Evolutionary conservation across 2,888 invertebrate species (phyloP).

Genomic region (Tachystola acroxantha): DNA sequence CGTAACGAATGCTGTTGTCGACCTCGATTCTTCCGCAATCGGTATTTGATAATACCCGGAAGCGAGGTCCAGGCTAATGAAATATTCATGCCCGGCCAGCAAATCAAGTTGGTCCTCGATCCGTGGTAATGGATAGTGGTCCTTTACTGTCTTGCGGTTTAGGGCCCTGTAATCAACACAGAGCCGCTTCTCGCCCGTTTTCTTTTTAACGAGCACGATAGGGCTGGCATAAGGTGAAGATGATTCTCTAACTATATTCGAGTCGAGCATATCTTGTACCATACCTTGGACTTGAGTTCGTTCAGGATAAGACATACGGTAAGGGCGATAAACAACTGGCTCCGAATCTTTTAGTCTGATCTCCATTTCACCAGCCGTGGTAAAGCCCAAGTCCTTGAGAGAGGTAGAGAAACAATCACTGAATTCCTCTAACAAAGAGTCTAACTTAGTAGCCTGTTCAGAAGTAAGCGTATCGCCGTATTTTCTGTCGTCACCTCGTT

Average conservation of each 20-base stretch:
- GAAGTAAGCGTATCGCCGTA: constrained; percentile 1
- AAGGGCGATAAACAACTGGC: constrained; percentile 20
- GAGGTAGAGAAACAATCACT: constrained; percentile 13
- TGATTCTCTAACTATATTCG: constrained; percentile 18
- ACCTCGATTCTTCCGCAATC: constrained; percentile 20
- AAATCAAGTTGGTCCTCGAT: constrained; percentile 7
- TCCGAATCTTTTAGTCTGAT: constrained; percentile 14
- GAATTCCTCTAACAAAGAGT: constrained; percentile 4
- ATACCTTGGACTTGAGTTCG: constrained; percentile 12
- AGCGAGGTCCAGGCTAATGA: constrained; percentile 15
- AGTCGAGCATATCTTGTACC: constrained; percentile 17
- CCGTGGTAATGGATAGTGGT: constrained; percentile 17
- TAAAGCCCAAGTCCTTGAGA: constrained; percentile 15
- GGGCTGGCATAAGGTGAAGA: constrained; percentile 22
- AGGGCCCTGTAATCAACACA: constrained; percentile 20
- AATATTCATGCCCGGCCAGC: constrained; percentile 9
- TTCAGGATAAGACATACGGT: constrained; percentile 15
- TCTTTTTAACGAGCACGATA: constrained; percentile 20
- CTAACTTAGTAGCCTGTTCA: constrained; percentile 2
- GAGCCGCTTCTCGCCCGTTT: constrained; percentile 16
- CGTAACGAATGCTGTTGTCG: constrained; percentile 39
- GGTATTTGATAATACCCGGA: constrained; percentile 20
- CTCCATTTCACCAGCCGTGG: constrained; percentile 15
- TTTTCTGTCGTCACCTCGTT: neutral
- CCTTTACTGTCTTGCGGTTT: constrained; percentile 14